These are phyloP conservation scores for Strigamia transsilvanica DNA, from an alignment of 2,888 invertebrate genomes.

Conservation along the genomic window DNA sequence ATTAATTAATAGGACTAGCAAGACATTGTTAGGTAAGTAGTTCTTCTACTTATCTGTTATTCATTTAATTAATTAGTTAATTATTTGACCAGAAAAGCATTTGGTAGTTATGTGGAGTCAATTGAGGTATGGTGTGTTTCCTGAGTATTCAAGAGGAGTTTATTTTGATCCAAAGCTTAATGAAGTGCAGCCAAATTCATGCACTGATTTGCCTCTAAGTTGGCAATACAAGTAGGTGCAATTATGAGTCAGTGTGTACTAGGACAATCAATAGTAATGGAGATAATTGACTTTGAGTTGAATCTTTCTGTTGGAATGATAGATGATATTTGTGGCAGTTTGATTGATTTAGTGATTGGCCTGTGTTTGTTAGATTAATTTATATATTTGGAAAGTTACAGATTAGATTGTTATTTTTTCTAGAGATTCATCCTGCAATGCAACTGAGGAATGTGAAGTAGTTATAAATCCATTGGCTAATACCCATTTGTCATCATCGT, in stretches of 20 bases:
- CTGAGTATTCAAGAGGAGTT: slow-evolving; percentile 4
- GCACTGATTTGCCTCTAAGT: not conserved
- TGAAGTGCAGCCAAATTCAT: not conserved
- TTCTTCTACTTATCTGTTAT: not conserved
- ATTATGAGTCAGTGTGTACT: no score
- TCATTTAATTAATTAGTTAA: not conserved
- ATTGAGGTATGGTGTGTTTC: not conserved
- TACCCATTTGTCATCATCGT: not conserved
- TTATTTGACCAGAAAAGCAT: not conserved
- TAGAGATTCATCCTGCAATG: not conserved
- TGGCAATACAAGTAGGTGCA: not conserved
- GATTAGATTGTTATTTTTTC: not conserved
- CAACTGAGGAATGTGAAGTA: not conserved
- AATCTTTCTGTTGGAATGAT: no score
- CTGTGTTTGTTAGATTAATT: no score
- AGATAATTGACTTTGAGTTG: no score
- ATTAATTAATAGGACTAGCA: not conserved
- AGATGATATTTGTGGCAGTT: no score
- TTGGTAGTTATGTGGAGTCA: not conserved
- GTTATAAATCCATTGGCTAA: not conserved
- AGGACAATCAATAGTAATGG: no score
- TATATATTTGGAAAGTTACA: no score
- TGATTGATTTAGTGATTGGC: no score
- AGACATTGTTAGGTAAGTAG: not conserved
- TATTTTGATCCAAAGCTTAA: not conserved